Evolutionary conservation across 2,797 vertebrate species (phyloP), one percentile per base, ranked within the genome.

Genomic region (Streptopelia turtur): DNA sequence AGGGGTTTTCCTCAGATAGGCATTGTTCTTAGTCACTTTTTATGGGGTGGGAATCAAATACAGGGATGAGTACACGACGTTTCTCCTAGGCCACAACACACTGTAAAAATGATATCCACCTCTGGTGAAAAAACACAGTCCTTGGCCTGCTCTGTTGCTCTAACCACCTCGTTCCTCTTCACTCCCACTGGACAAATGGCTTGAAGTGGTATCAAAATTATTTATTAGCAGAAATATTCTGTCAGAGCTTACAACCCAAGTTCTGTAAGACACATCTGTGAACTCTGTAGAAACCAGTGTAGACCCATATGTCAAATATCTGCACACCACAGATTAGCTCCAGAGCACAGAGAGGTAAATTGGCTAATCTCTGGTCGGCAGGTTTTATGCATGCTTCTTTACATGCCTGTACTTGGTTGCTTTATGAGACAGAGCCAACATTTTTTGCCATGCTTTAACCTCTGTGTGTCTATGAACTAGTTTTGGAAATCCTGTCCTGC

Each of bases 1-100:
- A 30, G 10, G 15, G 41, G 39, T 52, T 79, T 87, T 82, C 39
- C 39, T 52, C 43, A 78, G 41, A n/a, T 14, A 49, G 15, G 1
- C 71, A 11, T 21, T 72, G 24, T 20, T 88, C 45, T 70, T 88
- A 71, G 16, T 52, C 23, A 27, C 2, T 2, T 69, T 92, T 84
- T 53, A 37, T 53, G 28, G 7, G 10, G 17, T 47, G 31, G 5
- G 11, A 89, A 66, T 65, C 30, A 82, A 90, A 79, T 39, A 9
- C 50, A 76, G n/a, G 30, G 49, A 35, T 0, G 1, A 72, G 11
- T 16, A 16, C 55, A 13, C 4, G 3, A 20, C 15, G 1, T 21
- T 84, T 12, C 13, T 20, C 45, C 55, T 87, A n/a, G 16, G 24
- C 41, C 39, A 84, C 10, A 76, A 22, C 0, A 2, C 14, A 13